Base-by-base conservation (phyloP, 2,113 vertebrate genomes). In the Bambusicola thoracicus region DNA sequence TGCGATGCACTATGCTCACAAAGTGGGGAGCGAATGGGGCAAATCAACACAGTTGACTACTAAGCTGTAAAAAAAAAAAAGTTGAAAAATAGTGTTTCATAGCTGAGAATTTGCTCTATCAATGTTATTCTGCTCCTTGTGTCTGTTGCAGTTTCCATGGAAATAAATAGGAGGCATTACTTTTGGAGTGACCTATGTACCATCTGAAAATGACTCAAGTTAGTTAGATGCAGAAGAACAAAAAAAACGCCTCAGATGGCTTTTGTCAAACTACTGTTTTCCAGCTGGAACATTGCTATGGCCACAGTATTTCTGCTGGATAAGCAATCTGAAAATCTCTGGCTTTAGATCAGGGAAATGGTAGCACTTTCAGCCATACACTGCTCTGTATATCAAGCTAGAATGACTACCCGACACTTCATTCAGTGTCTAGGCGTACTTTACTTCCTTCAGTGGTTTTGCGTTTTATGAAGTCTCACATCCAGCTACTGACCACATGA, bases 301-400 rank as follows among this genome's bases (percentile, higher is more conserved):
- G 75, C 12, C 40, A 61, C 24, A 72, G 36, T 36, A 30, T 8
- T 6, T 65, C 30, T 93, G 65, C 40, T 30, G 44, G 46, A 78
- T 61, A 72, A 86, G 40, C 4, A 3, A 29, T n/a, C 7, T 49
- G 48, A 89, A 92, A 87, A 89, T 1, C n/a, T 43, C n/a, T n/a
- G 22, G 15, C 36, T 81, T 69, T 62, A 86, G 8, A 22, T 81
- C 46, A 73, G 40, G 36, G 53, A 75, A 51, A 56, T 48, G 30
- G 44, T 13, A 41, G 15, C 0, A 0, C 13, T 81, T 65, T 72
- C 51, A 84, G 46, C 51, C 25, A 25, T 1, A 75, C 9, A 13
- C 32, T 85, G 13, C 3, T 72, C 24, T 59, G 53, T 25, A 1
- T 17, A 62, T 72, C 27, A 79, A 62, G 24, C 36, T 29, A 24